Evolutionary conservation across 2,888 invertebrate species (phyloP), one percentile per base, ranked within the genome.

Genomic region (Rhagium mordax): DNA sequence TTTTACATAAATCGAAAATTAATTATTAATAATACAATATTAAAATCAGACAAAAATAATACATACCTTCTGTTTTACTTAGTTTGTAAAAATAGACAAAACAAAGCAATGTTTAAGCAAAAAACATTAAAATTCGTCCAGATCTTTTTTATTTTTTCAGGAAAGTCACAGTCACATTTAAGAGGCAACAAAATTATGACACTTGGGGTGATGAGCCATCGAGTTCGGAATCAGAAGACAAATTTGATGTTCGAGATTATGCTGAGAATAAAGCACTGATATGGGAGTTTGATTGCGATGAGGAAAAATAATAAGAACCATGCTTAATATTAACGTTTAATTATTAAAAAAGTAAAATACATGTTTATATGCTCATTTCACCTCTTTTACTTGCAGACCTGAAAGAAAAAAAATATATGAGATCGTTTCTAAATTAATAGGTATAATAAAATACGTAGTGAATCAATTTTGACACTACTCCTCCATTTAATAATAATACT

Each of bases 321-420:
- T 71, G 68, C 18, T 74, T 78, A 75, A 74, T 74, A 69, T 76
- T 79, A 76, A 79, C 59, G 51, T 77, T 67, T 75, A 79, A 80
- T 81, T 81, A 79, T 81, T 79, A 81, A 71, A 82, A 80, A 80
- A 82, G 79, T 79, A 75, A 81, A 81, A 78, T 72, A 74, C 75
- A 76, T 69, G 24, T 16, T 29, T 20, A 27, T 64, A 69, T 74
- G 64, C 84, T 92, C 89, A 94, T 89, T 96, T 96, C 69, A 96
- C 94, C 91, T 97, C 96, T 87, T 96, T 96, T 66, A 97, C 96
- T 90, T 96, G 96, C 61, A 97, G 92, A 91, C 96, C 95, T 94
- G 90, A 85, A 89, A 89, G 85, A 85, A 74, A 57, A 75, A 59
- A 61, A 62, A 69, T 5, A 15, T 15, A 33, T 67, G 3, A 21